phyloP scores from a whole-genome alignment of 2,888 invertebrate species.

The Ochropacha duplaris region DNA sequence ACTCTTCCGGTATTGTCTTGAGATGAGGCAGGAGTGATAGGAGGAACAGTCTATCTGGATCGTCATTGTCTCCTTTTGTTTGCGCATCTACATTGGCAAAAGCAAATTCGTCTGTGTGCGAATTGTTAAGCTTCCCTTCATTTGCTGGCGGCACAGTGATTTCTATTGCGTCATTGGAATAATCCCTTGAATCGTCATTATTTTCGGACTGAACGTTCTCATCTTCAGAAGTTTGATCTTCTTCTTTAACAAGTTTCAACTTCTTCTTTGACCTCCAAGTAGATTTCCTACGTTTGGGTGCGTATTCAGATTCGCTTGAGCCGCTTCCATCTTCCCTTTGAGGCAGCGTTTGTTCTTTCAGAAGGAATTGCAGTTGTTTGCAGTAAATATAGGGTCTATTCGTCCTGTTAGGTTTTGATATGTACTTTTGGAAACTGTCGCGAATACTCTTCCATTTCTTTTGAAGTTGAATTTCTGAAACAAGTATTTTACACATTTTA shows the following conservation, averaged over 20 bases:
- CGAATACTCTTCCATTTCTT: conserved; percentile 78
- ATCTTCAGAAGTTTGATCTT: conserved; percentile 52
- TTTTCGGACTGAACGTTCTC: conserved; percentile 40
- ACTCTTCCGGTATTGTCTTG: conserved; percentile 66
- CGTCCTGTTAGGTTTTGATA: conserved; percentile 58
- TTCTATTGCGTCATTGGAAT: conserved; percentile 34
- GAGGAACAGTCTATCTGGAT: conserved; percentile 69
- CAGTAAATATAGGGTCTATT: conserved; percentile 66
- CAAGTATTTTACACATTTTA: conserved; percentile 7
- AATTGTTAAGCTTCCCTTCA: conserved; percentile 27
- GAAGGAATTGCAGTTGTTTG: conserved; percentile 62
- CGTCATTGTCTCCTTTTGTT: conserved; percentile 49
- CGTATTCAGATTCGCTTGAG: conserved; percentile 56
- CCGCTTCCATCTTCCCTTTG: conserved; percentile 24
- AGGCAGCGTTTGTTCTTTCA: conserved; percentile 45
- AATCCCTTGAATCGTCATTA: conserved; percentile 36
- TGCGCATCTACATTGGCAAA: conserved; percentile 66
- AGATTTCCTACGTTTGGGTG: conserved; percentile 27
- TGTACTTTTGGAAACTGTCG: conserved; percentile 69
- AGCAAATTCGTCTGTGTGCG: conserved; percentile 53
- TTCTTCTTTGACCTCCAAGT: conserved; percentile 54
- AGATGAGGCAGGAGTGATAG: conserved; percentile 70
- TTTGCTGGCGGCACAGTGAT: conserved; percentile 26
- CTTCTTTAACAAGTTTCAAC: conserved; percentile 48
- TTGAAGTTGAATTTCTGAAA: conserved; percentile 73